Base-by-base conservation (phyloP, 2,888 invertebrate species). In the Drosophila pseudotakahashii region DNA sequence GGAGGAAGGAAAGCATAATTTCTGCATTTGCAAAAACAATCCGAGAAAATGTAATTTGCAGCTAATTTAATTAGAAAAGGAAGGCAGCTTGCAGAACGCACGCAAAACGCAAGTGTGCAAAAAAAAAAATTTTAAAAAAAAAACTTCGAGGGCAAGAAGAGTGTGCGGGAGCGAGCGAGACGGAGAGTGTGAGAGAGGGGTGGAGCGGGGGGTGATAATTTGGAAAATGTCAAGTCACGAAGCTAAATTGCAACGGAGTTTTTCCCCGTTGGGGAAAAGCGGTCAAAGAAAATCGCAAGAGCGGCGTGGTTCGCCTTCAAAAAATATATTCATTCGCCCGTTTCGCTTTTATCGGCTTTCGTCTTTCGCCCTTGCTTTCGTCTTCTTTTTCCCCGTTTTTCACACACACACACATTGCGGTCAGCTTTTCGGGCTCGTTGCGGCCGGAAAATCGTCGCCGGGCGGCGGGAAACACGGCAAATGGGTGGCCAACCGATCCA, bases 1-100 rank as follows among this genome's bases (percentile, higher is more conserved):
- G 5, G 34, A 9, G 13, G 11, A 30, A 26, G 26, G 39, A 47
- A 61, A 48, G 66, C 81, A 84, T 72, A 73, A 71, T 66, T 63
- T 66, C 53, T 61, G 72, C 53, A 48, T 64, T 75, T 64, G 66
- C 54, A 71, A 63, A 71, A 45, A 63, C 73, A 73, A 72, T 53
- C 32, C 42, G 14, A 51, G 66, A 51, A 66, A 62, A 57, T 61
- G 63, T 63, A 81, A 80, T 63, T 77, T 69, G 59, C 77, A 70
- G 54, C 86, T 83, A 84, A 84, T 84, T 87, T 84, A 88, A 88
- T 88, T 88, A 88, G 73, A 84, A 86, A 62, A 76, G 79, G 53
- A 69, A 81, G 72, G 67, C 73, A 76, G 61, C 73, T 73, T 75
- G 69, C 53, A 68, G 66, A 73, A 64, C 68, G 52, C 55, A 59